phyloP scores from a whole-genome alignment of 2,113 vertebrate species.

The Oncorhynchus clarkii region DNA sequence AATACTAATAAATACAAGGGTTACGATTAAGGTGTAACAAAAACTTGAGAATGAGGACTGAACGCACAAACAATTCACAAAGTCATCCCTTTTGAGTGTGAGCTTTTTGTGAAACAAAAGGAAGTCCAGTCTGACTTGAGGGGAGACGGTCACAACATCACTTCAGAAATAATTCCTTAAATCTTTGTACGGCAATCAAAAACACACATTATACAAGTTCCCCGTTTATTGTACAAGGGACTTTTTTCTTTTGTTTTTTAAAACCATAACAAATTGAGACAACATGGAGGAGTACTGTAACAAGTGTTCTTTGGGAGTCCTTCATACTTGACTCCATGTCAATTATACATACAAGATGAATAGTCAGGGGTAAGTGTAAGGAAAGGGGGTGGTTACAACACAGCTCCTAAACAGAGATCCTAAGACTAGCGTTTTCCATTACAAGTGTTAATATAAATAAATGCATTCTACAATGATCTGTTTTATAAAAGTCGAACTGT shows the following conservation, averaged over 20 bases:
- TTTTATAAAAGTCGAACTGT: constrained; percentile 63
- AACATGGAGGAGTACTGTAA: constrained; percentile 31
- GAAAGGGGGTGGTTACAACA: constrained; percentile 49
- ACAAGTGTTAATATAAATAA: constrained; percentile 77
- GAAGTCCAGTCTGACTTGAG: constrained; percentile 26
- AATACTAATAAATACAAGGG: constrained; percentile 72
- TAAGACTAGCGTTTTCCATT: constrained; percentile 71
- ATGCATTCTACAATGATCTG: constrained; percentile 67
- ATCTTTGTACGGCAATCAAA: constrained; percentile 46
- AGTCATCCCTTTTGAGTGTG: constrained; percentile 50
- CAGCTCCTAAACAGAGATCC: constrained; percentile 66
- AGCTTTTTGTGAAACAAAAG: constrained; percentile 39
- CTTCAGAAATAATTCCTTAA: constrained; percentile 48
- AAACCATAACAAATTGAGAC: constrained; percentile 26
- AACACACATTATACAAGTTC: constrained; percentile 42
- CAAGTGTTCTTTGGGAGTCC: constrained; percentile 50
- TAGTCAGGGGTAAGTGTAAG: neutral
- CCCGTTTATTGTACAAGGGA: constrained; percentile 46
- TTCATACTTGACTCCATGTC: constrained; percentile 36
- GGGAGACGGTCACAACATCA: constrained; percentile 46
- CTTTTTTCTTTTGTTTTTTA: constrained; percentile 16
- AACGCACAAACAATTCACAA: constrained; percentile 25
- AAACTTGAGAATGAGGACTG: constrained; percentile 33
- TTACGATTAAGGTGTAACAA: constrained; percentile 46
- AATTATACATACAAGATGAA: constrained; percentile 7